phyloP scores from a whole-genome alignment of 2,113 vertebrate genomes.

The Axis porcinus region DNA sequence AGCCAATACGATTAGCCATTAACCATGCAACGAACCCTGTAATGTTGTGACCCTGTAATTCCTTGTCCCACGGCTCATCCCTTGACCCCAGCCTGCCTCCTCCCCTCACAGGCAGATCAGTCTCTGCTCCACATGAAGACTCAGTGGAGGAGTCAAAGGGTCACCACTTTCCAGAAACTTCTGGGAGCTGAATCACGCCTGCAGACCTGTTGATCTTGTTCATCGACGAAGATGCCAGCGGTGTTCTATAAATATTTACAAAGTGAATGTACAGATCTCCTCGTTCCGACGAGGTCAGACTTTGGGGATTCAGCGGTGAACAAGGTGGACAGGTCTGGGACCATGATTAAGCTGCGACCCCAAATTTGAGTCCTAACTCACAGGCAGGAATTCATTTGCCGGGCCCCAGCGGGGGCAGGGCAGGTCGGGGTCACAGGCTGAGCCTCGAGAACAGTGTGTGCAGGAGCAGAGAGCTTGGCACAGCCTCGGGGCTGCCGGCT shows the following conservation, averaged over 20 bases:
- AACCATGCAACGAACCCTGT: neutral
- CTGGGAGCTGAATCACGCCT: neutral
- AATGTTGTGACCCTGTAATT: neutral
- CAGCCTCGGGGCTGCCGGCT: fast-evolving
- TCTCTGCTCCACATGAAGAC: neutral
- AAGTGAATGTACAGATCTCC: neutral
- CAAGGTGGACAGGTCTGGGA: neutral
- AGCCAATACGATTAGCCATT: neutral
- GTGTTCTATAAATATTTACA: neutral
- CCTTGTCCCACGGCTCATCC: neutral
- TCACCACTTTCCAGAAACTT: neutral
- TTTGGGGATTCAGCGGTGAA: fast-evolving
- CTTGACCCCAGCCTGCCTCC: neutral
- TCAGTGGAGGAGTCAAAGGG: neutral
- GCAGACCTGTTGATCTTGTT: neutral
- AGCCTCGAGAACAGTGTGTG: slow-evolving; percentile 53
- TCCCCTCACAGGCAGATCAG: neutral
- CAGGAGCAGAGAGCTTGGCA: neutral
- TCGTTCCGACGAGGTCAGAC: neutral
- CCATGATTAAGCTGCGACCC: neutral
- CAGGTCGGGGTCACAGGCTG: neutral
- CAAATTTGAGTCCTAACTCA: neutral
- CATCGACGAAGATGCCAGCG: fast-evolving
- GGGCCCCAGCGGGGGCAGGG: fast-evolving
- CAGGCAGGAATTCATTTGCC: neutral